Evolutionary conservation across 2,888 invertebrate genomes (phyloP), one percentile per base, ranked within the genome.

Genomic region (Troilus luridus): DNA sequence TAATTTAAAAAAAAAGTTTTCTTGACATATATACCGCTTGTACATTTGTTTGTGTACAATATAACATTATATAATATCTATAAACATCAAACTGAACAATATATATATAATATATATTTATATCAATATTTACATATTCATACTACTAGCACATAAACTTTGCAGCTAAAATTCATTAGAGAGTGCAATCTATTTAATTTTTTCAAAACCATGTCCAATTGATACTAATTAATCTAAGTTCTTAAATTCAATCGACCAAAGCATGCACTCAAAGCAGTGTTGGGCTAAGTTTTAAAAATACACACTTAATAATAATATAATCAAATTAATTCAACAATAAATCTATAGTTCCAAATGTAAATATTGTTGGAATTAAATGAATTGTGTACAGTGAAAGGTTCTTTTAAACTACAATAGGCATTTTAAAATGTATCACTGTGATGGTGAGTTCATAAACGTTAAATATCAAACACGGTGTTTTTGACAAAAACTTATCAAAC

Each of bases 81-180:
- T 77, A 90, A 90, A 62, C 90, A 90, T 77, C 90, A 90, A 90
- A 90, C 90, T 90, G 90, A 90, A 90, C 90, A 90, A 90, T 90
- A 90, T 77, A 90, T 72, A 89, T 90, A 56, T 77, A 90, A 90
- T 72, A 89, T 90, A 56, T 77, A 90, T 90, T 58, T 77, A 64
- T 90, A 72, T 77, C 54, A 58, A 24, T 90, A 90, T 72, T 72
- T 77, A 72, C 77, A 90, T 72, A 56, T 77, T 85, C 19, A 11
- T 85, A 85, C 85, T 72, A 90, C 77, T 77, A 90, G 56, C n/a
- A 56, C n/a, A 59, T 90, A 64, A 59, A 24, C 56, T 60, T 58
- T 90, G 54, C 27, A 24, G 64, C 77, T 72, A 72, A 89, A 41
- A 56, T 90, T 58, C 56, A 89, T 54, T 77, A 58, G 56, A 54